Evolutionary conservation across 2,797 vertebrate genomes (phyloP), one percentile per base, ranked within the genome.

Genomic region (Octomys mimax): DNA sequence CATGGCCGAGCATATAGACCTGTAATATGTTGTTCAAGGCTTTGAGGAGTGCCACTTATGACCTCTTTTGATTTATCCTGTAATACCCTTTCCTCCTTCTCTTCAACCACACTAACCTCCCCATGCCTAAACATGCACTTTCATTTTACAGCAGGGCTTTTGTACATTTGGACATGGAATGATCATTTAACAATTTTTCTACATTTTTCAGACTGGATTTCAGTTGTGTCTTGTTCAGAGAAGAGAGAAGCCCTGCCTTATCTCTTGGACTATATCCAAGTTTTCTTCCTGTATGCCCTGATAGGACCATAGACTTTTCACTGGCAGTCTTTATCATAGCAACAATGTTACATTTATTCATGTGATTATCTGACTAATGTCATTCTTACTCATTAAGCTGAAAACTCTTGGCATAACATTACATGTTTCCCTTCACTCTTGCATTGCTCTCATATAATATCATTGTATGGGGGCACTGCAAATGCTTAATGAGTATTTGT

Each of bases 321-420:
- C 28, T 42, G 73, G 59, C 33, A 84, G 22, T 13, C 24, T 87
- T 92, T 85, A 88, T 84, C 62, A 64, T 4, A 79, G 33, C 73
- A 1, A n/a, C 57, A 91, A n/a, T 91, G 66, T 49, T 68, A 36
- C 24, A n/a, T 11, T 90, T 71, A 84, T 52, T 89, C 81, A 16
- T 75, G 57, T 89, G 64, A 91, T 91, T 87, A 92, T 84, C 59
- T 80, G 68, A 82, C 54, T 79, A 78, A 64, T 62, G 19, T 81
- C 83, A 92, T 64, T 80, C 64, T 87, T 91, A 71, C 2, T 52
- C 73, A 83, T 36, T 62, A 90, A 57, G 3, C 9, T 33, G 90
- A 68, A 84, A 59, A 64, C 39, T 80, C 64, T 68, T 19, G 66
- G 86, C 33, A 46, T 49, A 54, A 26, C 57, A 61, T 89, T 87